A percentile compares a stretch with the other conserved stretches of the same genome.
These are phyloP conservation scores for Beris morrisii DNA, from an alignment of 2,888 invertebrate species.

Conservation along the genomic window DNA sequence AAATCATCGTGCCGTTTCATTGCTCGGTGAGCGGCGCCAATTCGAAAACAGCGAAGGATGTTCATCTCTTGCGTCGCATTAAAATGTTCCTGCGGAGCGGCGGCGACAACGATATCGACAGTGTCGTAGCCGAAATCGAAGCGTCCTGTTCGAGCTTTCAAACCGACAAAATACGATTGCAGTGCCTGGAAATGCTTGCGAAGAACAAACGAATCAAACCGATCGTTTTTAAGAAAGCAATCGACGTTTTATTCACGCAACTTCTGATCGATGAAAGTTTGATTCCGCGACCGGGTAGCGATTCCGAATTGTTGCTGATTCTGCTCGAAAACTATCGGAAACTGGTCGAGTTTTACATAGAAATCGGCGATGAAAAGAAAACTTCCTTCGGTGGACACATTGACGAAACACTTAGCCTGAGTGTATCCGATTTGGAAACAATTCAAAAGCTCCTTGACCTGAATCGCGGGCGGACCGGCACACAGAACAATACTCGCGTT, in stretches of 20 bases:
- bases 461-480: constrained; percentile 49
- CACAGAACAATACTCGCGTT: constrained; percentile 58
- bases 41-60: constrained; percentile 82
- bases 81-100: constrained; percentile 67
- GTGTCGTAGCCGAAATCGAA: constrained; percentile 43
- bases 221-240: constrained; percentile 61
- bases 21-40: constrained; percentile 85
- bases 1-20: constrained; percentile 87
- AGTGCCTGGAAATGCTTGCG: constrained; percentile 71
- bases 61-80: constrained; percentile 80
- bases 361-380: constrained; percentile 42
- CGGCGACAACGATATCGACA: constrained; percentile 57
- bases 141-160: constrained; percentile 64
- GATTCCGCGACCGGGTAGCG: constrained; percentile 41
- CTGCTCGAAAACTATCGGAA: constrained; percentile 47
- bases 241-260: constrained; percentile 53
- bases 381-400: constrained; percentile 22
- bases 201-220: constrained; percentile 66
- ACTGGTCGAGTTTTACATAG: constrained; percentile 50
- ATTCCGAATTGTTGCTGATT: constrained; percentile 40
- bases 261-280: constrained; percentile 45
- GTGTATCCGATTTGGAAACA: constrained; percentile 59
- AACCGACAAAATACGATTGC: constrained; percentile 71
- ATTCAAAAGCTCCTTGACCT: constrained; percentile 67
- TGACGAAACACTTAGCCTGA: constrained; percentile 45